Percentiles rank a stretch among this genome's conserved stretches.
Evolutionary conservation across 2,113 vertebrate species (phyloP).

Genomic region (Cairina moschata): DNA sequence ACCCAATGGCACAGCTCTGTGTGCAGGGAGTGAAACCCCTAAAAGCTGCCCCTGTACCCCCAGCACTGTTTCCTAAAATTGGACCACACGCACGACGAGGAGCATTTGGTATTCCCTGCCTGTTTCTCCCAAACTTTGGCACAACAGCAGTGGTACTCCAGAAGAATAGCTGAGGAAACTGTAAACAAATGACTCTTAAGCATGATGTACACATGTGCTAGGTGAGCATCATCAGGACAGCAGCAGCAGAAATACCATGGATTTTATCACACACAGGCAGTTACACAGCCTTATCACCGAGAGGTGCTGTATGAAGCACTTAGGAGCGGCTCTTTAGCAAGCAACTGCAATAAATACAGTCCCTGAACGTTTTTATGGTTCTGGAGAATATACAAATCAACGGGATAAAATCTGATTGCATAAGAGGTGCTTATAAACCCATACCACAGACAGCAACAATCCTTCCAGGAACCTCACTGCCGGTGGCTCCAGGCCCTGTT

Average conservation of each 20-base stretch:
- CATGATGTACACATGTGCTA: not conserved
- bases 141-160: fast-evolving
- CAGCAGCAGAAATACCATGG: not conserved
- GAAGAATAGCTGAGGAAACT: not conserved
- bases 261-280: not conserved
- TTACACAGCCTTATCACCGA: not conserved
- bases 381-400: not conserved
- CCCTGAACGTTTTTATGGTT: not conserved
- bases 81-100: not conserved
- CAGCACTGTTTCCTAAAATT: not conserved
- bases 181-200: not conserved
- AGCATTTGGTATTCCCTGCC: not conserved
- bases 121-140: not conserved
- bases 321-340: not conserved
- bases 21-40: not conserved
- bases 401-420: not conserved
- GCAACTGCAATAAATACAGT: not conserved
- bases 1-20: not conserved
- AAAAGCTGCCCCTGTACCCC: not conserved
- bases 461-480: not conserved
- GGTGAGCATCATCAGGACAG: not conserved
- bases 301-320: not conserved
- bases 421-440: not conserved
- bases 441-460: not conserved
- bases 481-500: not conserved